Evolutionary conservation across 2,113 vertebrate species (phyloP).

Genomic region (Grantiella picta): DNA sequence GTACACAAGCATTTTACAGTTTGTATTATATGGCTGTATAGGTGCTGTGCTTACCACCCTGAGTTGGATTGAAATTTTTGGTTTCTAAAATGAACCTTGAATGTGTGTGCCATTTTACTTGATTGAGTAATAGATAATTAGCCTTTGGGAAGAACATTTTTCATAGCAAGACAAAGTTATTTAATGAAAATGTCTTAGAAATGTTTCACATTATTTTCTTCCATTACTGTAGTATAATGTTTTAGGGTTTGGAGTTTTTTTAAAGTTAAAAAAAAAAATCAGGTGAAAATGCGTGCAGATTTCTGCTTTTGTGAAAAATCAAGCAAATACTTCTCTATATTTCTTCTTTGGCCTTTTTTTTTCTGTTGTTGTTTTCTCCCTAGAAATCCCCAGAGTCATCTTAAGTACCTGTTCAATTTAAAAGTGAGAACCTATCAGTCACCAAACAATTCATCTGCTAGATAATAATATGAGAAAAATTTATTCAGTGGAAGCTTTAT

Average conservation of each 20-base stretch:
- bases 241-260: neutral
- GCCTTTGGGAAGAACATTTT: neutral
- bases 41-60: neutral
- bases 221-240: neutral
- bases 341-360: neutral
- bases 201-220: neutral
- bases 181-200: neutral
- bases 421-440: neutral
- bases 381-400: neutral
- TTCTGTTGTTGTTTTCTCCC: neutral
- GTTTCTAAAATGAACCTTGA: neutral
- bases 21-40: neutral
- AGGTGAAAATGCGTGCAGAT: neutral
- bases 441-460: neutral
- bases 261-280: neutral
- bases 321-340: neutral
- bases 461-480: neutral
- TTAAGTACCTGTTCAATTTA: neutral
- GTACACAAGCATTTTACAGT: neutral
- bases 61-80: neutral
- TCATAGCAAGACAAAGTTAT: neutral
- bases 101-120: neutral
- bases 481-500: neutral
- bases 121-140: neutral
- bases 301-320: neutral